A percentile compares a stretch with the other conserved stretches of the same genome.
These are phyloP conservation scores for Mustela lutreola DNA, from an alignment of 2,113 vertebrate genomes.

Conservation along the genomic window DNA sequence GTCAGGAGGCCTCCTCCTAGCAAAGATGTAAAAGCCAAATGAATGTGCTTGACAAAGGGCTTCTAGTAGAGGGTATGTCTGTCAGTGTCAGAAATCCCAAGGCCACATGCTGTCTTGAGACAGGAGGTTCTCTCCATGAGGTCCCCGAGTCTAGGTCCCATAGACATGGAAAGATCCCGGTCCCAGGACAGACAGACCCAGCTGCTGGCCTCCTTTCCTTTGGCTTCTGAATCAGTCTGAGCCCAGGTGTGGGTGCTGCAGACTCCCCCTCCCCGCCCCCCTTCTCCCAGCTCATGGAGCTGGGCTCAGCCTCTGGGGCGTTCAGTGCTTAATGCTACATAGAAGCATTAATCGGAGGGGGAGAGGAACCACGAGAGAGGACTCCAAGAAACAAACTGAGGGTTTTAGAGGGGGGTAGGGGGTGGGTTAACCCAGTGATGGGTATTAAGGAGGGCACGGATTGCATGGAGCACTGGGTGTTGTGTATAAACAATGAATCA, in stretches of 20 bases:
- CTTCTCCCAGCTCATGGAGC: background rate
- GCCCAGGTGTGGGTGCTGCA: too few species aligned
- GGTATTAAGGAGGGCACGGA: too few species aligned
- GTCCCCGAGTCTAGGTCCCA: background rate
- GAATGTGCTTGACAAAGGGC: background rate
- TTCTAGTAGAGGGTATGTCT: background rate
- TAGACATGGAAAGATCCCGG: background rate
- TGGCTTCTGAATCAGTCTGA: background rate
- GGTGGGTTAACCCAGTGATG: too few species aligned
- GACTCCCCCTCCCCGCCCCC: background rate
- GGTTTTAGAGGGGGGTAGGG: too few species aligned
- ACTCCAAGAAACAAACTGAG: too few species aligned
- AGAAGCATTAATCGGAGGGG: background rate
- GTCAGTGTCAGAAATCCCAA: background rate
- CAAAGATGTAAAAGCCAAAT: background rate
- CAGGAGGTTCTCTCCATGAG: background rate
- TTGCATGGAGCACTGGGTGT: too few species aligned
- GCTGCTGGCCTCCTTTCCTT: background rate
- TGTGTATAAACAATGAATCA: too few species aligned
- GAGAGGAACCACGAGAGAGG: too few species aligned
- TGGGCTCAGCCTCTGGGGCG: background rate
- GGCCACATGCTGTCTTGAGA: background rate
- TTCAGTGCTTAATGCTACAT: fast-evolving
- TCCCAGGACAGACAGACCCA: background rate
- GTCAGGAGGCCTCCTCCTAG: background rate